Percentiles rank a stretch among this genome's conserved stretches.
These are phyloP conservation scores for Diplodus sargus DNA, from an alignment of 2,797 vertebrate species.

Conservation along the genomic window DNA sequence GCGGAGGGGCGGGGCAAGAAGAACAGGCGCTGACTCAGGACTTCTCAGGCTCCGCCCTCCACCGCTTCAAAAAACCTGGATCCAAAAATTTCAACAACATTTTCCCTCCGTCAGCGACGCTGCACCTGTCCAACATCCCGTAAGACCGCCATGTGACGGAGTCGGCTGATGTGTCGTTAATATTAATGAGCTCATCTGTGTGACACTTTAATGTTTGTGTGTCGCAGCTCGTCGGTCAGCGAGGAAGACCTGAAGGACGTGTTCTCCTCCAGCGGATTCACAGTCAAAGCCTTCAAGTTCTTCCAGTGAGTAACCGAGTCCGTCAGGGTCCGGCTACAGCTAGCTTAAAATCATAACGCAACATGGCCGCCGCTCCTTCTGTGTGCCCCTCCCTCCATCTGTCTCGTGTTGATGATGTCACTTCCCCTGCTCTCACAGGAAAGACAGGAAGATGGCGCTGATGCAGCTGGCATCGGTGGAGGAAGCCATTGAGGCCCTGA, in stretches of 20 bases:
- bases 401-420: slow-evolving; percentile 36
- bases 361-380: too few species aligned
- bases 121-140: slow-evolving; percentile 96
- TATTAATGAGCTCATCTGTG: too few species aligned
- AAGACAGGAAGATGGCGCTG: slow-evolving; percentile 92
- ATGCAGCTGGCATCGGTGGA: slow-evolving; percentile 93
- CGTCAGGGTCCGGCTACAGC: too few species aligned
- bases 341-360: too few species aligned
- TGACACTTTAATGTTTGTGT: neutral
- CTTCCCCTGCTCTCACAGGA: slow-evolving; percentile 79
- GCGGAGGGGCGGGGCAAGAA: slow-evolving; percentile 84
- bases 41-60: slow-evolving; percentile 91
- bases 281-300: slow-evolving; percentile 92
- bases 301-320: slow-evolving; percentile 88
- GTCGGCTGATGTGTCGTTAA: too few species aligned
- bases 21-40: slow-evolving; percentile 91
- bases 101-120: slow-evolving; percentile 91
- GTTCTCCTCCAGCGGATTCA: slow-evolving; percentile 87
- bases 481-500: slow-evolving; percentile 93
- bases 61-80: slow-evolving; percentile 93
- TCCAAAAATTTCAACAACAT: slow-evolving; percentile 94
- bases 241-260: slow-evolving; percentile 90
- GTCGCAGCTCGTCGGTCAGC: slow-evolving; percentile 84
- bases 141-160: slow-evolving; percentile 64
- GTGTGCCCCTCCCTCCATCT: too few species aligned